These are phyloP conservation scores for Arremon aurantiirostris DNA, from an alignment of 2,797 vertebrate species.

Conservation along the genomic window DNA sequence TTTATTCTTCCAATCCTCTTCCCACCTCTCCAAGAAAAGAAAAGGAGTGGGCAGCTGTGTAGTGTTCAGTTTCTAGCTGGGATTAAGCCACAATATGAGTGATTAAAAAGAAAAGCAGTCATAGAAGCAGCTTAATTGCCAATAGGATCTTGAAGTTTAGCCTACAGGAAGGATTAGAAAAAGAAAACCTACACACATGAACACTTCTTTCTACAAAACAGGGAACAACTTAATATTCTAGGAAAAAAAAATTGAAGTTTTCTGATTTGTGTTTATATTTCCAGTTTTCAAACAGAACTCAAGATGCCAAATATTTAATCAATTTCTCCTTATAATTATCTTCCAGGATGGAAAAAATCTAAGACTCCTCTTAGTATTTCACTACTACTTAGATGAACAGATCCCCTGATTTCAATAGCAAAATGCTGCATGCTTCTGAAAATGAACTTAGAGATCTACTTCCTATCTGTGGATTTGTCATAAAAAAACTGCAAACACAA, in stretches of 20 bases:
- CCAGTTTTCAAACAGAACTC: conserved; percentile 2
- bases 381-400: conserved; percentile 53
- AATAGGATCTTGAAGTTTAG: background rate
- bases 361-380: conserved; percentile 19
- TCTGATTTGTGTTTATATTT: background rate
- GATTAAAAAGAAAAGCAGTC: background rate
- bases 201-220: background rate
- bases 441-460: background rate
- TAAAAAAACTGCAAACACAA: background rate
- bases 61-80: background rate
- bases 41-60: background rate
- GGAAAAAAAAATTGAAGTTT: background rate
- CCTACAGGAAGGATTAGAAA: background rate
- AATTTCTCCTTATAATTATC: background rate
- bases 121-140: background rate
- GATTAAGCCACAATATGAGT: background rate
- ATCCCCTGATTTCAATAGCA: background rate
- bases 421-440: background rate
- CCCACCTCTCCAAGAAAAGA: background rate
- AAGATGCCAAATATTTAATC: conserved; percentile 5
- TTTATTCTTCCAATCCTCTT: background rate
- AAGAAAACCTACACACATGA: background rate
- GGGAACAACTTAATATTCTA: background rate
- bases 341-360: background rate
- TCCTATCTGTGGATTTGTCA: background rate